Conservation (phyloP, 2,888 invertebrate genomes). For the Cerastoderma edule region DNA sequence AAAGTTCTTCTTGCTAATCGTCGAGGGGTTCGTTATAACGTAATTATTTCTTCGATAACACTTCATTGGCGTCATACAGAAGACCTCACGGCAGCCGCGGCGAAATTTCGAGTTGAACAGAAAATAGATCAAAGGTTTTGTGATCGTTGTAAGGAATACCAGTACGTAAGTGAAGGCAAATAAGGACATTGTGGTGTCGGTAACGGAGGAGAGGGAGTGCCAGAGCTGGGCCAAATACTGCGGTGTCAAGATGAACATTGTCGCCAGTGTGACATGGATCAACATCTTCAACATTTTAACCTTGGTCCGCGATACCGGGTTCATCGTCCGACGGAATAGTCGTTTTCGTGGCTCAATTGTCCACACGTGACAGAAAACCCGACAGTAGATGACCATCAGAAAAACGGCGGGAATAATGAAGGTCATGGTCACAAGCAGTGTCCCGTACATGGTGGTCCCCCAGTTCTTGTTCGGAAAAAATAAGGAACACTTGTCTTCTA, state of each 20-base stretch:
- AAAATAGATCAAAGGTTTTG: conserved; percentile 79
- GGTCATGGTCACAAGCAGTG: conserved; percentile 61
- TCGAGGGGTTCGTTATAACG: conserved; percentile 80
- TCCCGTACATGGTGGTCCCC: conserved; percentile 66
- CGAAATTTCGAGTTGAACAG: conserved; percentile 81
- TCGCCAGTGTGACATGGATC: conserved; percentile 69
- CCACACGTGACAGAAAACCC: conserved; percentile 77
- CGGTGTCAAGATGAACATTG: conserved; percentile 64
- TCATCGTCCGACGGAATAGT: conserved; percentile 73
- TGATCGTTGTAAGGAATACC: conserved; percentile 63
- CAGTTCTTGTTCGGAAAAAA: conserved; percentile 63
- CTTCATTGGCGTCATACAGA: conserved; percentile 80
- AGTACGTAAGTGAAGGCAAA: conserved; percentile 67
- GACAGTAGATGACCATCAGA: conserved; percentile 66
- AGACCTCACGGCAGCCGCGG: conserved; percentile 81
- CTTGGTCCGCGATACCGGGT: conserved; percentile 80
- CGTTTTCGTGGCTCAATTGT: conserved; percentile 62
- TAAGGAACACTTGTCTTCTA: conserved; percentile 63
- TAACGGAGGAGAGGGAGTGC: conserved; percentile 55
- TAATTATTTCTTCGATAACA: conserved; percentile 81
- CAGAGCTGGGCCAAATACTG: conserved; percentile 69
- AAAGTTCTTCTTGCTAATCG: conserved; percentile 79
- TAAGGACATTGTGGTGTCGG: conserved; percentile 49
- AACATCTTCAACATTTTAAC: conserved; percentile 82
- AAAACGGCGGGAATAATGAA: conserved; percentile 70